Conservation (phyloP, 2,113 vertebrate species). For the Cyphomyrus discorhynchus region DNA sequence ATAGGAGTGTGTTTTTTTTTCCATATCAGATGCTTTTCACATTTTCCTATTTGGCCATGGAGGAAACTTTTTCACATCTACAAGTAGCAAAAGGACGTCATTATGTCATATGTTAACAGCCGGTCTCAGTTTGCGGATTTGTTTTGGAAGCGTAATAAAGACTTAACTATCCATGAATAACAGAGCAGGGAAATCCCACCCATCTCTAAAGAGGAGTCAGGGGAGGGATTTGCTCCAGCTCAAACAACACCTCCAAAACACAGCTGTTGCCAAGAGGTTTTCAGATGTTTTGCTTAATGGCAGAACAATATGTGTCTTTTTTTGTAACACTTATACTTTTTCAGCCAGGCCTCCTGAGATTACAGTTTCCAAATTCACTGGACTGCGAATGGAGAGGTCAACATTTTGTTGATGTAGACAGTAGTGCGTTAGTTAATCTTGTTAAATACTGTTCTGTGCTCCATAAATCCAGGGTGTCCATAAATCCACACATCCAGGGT, state of each 20-base stretch:
- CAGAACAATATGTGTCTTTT: constrained; percentile 5
- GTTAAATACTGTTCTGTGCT: background rate
- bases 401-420: background rate
- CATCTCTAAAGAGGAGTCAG: constrained; percentile 1
- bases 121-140: background rate
- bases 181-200: constrained; percentile 17
- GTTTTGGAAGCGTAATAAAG: background rate
- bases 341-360: background rate
- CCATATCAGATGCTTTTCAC: background rate
- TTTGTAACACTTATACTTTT: background rate
- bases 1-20: background rate
- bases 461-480: background rate
- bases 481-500: background rate
- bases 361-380: background rate
- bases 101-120: background rate
- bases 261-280: constrained; percentile 7
- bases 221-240: constrained; percentile 12
- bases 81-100: background rate
- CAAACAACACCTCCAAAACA: constrained; percentile 22
- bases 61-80: background rate
- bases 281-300: constrained; percentile 1
- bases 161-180: background rate
- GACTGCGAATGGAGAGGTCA: background rate
- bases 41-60: background rate
- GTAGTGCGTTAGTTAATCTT: background rate